Evolutionary conservation across 1,140 invertebrate genomes (phyloP).

Genomic region (Papilio helenus): DNA sequence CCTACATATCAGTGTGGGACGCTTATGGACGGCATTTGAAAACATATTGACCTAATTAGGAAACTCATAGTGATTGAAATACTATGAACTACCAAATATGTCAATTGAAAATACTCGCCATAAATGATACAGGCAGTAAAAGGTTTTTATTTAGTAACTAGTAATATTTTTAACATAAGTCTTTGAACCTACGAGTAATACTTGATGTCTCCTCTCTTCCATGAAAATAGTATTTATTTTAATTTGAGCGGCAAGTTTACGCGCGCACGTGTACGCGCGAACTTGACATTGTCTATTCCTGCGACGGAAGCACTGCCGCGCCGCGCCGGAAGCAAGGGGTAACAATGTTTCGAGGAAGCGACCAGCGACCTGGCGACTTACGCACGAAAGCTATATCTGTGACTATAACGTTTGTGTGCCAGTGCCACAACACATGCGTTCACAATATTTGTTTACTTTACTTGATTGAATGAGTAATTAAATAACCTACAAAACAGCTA

Average conservation of each 20-base stretch:
- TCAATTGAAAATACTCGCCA: background rate
- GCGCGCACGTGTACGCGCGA: constrained; percentile 46
- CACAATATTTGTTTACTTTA: background rate
- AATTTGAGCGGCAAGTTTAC: constrained; percentile 27
- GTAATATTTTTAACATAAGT: background rate
- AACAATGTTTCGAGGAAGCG: constrained; percentile 65
- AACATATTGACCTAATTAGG: constrained; percentile 2
- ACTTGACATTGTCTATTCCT: constrained; percentile 67
- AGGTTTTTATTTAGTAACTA: background rate
- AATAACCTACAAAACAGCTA: background rate
- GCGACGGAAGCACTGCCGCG: constrained; percentile 53
- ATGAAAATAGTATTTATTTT: background rate
- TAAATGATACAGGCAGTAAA: background rate
- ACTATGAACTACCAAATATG: background rate
- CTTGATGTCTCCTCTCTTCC: background rate
- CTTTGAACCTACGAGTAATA: background rate
- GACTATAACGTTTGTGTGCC: background rate
- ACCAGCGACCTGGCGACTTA: constrained; percentile 43
- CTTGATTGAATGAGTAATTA: background rate
- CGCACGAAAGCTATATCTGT: constrained; percentile 39
- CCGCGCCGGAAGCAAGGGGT: constrained; percentile 55
- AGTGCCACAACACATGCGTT: background rate
- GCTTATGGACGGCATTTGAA: background rate
- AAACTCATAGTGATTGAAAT: background rate
- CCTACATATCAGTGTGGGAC: background rate